Percentiles rank a stretch among this genome's conserved stretches.
phyloP scores from a whole-genome alignment of 2,888 invertebrate species.

The Zaprionus bogoriensis region DNA sequence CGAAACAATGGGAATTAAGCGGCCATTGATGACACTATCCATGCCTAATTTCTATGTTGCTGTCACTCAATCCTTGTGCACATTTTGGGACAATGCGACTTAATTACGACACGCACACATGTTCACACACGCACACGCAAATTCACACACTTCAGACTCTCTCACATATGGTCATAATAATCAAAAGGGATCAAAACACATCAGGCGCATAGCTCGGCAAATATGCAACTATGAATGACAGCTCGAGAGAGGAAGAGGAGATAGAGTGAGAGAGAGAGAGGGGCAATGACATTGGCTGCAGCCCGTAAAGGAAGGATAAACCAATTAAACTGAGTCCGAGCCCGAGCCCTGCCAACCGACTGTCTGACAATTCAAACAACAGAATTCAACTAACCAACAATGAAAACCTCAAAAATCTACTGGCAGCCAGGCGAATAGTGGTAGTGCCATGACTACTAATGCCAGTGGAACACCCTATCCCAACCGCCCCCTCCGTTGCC shows the following conservation, averaged over 20 bases:
- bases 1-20: conserved; percentile 27
- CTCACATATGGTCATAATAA: conserved; percentile 33
- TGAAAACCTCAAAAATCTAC: conserved; percentile 74
- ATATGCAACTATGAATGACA: conserved; percentile 34
- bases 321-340: conserved; percentile 69
- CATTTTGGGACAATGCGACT: conserved; percentile 51
- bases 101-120: conserved; percentile 57
- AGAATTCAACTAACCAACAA: conserved; percentile 74
- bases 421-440: conserved; percentile 19
- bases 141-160: neutral
- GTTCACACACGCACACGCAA: conserved; percentile 9
- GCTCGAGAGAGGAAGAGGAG: neutral
- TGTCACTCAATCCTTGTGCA: conserved; percentile 3
- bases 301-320: conserved; percentile 58
- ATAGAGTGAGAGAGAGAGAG: neutral
- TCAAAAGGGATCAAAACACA: conserved; percentile 31
- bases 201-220: conserved; percentile 10
- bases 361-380: conserved; percentile 70
- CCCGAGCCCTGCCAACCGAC: conserved; percentile 10
- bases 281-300: conserved; percentile 7
- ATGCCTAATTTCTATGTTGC: conserved; percentile 40
- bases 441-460: conserved; percentile 70
- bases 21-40: conserved; percentile 38
- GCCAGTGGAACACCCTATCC: conserved; percentile 18
- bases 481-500: neutral